These are phyloP conservation scores for Chaenodraco wilsoni DNA, from an alignment of 2,797 vertebrate genomes.

Conservation along the genomic window DNA sequence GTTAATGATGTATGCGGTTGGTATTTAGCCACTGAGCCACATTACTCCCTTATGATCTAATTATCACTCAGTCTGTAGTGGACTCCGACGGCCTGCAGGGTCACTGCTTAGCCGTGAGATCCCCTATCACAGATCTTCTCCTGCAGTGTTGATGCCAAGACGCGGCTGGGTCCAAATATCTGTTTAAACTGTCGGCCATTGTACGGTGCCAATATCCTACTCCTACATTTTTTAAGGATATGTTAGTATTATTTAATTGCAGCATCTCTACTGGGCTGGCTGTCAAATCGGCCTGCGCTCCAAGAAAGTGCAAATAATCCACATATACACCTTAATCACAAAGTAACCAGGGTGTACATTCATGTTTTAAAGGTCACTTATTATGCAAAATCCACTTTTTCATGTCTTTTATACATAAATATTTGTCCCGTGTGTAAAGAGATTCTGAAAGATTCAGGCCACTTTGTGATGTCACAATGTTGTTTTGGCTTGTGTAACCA, in stretches of 20 bases:
- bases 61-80: slow-evolving; percentile 61
- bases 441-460: no score
- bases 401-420: no score
- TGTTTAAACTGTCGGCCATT: slow-evolving; percentile 11
- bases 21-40: slow-evolving; percentile 71
- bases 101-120: slow-evolving; percentile 57
- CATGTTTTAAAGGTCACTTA: background rate
- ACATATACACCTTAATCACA: background rate
- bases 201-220: background rate
- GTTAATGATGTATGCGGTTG: slow-evolving; percentile 68
- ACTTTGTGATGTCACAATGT: no score
- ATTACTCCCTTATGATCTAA: slow-evolving; percentile 74
- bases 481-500: no score
- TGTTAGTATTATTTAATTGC: slow-evolving; percentile 14
- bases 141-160: slow-evolving; percentile 36
- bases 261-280: background rate
- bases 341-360: background rate
- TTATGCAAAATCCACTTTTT: no score
- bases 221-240: slow-evolving; percentile 18
- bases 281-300: slow-evolving; percentile 1
- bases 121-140: slow-evolving; percentile 45
- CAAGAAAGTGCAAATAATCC: background rate
- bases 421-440: no score
- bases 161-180: slow-evolving; percentile 11
- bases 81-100: slow-evolving; percentile 57